Base-by-base conservation (phyloP, 2,113 vertebrate species). In the Myrmophylax atrothorax region DNA sequence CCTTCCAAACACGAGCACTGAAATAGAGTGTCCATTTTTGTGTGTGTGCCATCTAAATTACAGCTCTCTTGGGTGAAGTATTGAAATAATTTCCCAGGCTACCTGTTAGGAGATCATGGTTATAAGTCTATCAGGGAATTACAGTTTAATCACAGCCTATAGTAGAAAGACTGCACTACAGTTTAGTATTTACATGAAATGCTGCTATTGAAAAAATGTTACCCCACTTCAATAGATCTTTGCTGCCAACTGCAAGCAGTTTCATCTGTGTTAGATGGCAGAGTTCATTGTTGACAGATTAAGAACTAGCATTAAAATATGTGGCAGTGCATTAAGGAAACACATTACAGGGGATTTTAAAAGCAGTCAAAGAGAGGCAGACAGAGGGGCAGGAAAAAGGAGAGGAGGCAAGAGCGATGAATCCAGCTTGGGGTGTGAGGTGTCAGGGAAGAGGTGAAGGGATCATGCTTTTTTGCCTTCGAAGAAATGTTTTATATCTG, bases 151-250 rank as follows among this genome's bases (percentile, higher is more conserved):
- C 47, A 18, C 55, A 64, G 46, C 79, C 95, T 49, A 22, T 60
- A 95, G 73, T 40, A 47, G 64, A 76, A 69, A 89, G 72, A 22
- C 84, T 79, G 72, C 55, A 18, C 84, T 73, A 22, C 59, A 87
- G 70, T 91, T 95, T 72, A 95, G 66, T 80, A 68, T 97, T 95
- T 91, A 96, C 50, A 38, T 67, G 70, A 94, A 83, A 95, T 64
- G 69, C 66, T 89, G 86, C 90, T 89, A 53, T 86, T 95, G 90
- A 75, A 94, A 92, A 89, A 75, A 59, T 16, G 58, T 90, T 93
- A 79, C 86, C 70, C 44, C 35, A 53, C 91, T 91, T 88, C 93
- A 90, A 87, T 64, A 79, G 75, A 86, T 87, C 92, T 90, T 78
- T 70, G 26, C 70, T 33, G 20, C 90, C 87, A 94, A 53, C 62